phyloP scores from a whole-genome alignment of 2,797 vertebrate species.

The Pangasius macronema region DNA sequence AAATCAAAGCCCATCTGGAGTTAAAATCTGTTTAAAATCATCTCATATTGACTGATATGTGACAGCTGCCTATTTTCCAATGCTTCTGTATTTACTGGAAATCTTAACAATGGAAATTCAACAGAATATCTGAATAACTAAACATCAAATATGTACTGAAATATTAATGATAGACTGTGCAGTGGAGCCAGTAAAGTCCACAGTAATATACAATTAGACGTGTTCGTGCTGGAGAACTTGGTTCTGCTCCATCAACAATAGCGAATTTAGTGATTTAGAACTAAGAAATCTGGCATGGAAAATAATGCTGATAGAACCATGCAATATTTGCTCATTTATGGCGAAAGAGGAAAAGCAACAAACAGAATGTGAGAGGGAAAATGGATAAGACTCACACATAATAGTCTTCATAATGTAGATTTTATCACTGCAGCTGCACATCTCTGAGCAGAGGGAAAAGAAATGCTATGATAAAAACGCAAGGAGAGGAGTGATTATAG shows the following conservation, averaged over 20 bases:
- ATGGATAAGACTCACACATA: neutral
- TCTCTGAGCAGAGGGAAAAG: neutral
- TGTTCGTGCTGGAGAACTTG: neutral
- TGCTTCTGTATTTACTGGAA: neutral
- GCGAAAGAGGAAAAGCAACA: neutral
- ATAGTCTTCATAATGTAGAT: neutral
- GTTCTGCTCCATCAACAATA: constrained; percentile 1
- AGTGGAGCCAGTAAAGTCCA: neutral
- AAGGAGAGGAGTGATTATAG: neutral
- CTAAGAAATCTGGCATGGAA: neutral
- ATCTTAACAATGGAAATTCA: neutral
- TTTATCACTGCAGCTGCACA: neutral
- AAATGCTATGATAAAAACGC: neutral
- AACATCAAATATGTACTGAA: neutral
- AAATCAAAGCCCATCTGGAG: constrained; percentile 29
- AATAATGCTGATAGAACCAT: neutral
- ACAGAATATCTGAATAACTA: neutral
- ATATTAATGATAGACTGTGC: neutral
- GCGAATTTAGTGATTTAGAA: constrained; percentile 8
- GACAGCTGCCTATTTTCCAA: neutral
- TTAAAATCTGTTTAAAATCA: neutral
- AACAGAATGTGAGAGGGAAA: neutral
- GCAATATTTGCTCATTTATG: constrained; percentile 9
- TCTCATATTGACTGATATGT: neutral
- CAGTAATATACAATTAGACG: constrained; percentile 62